These are phyloP conservation scores for Sigmodon hispidus DNA, from an alignment of 2,113 vertebrate species.

Conservation along the genomic window DNA sequence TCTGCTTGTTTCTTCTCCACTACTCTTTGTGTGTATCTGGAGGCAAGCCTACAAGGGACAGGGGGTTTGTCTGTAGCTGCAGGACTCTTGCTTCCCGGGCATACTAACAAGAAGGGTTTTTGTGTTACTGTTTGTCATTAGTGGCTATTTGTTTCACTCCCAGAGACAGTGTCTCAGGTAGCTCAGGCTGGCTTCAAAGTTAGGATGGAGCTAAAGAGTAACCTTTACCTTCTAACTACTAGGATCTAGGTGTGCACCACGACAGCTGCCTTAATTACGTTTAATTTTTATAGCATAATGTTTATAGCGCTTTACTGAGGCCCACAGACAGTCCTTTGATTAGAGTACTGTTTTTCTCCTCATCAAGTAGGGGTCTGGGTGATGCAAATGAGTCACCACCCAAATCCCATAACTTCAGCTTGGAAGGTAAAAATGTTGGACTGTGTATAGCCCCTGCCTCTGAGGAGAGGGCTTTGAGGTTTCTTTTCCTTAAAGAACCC, in stretches of 20 bases:
- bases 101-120: not conserved
- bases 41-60: not conserved
- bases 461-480: not conserved
- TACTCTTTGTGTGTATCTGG: not conserved
- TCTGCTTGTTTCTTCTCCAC: not conserved
- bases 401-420: not conserved
- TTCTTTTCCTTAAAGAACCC: not conserved
- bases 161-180: not conserved
- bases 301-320: not conserved
- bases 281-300: not conserved
- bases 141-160: not conserved
- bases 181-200: not conserved
- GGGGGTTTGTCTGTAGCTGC: too few relatives aligned
- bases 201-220: not conserved
- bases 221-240: not conserved
- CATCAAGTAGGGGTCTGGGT: not conserved
- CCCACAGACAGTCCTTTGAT: not conserved
- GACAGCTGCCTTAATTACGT: not conserved
- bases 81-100: not conserved
- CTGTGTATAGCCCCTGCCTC: not conserved
- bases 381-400: not conserved
- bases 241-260: not conserved
- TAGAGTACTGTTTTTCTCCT: not conserved
- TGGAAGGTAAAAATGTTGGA: not conserved
- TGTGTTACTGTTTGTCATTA: not conserved